Evolutionary conservation across 2,797 vertebrate genomes (phyloP), one percentile per base, ranked within the genome.

Genomic region (Meriones psammophilus): DNA sequence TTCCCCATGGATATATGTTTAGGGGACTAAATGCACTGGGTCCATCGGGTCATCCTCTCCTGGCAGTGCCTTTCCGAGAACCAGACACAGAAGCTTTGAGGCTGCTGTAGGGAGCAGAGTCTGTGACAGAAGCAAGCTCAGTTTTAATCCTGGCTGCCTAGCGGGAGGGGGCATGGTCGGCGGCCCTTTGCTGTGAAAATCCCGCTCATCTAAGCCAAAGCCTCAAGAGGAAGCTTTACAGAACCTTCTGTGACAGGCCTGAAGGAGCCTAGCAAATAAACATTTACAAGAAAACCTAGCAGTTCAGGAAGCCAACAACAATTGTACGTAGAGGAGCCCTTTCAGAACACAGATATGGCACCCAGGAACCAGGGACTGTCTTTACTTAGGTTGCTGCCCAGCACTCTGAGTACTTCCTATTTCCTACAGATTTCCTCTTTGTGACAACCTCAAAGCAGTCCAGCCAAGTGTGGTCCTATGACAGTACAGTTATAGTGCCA

Each of bases 161-260:
- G 56, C 3, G 1, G 8, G 56, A 39, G n/a, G 42, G 6, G 22
- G 12, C 56, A 60, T 12, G 0, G 1, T 26, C 36, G 22, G 13
- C 56, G 9, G n/a, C 7, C 79, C n/a, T 60, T 60, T 36, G n/a
- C 79, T 0, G 3, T 81, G 56, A 8, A 26, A 36, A 13, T 60
- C 78, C n/a, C 1, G 10, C 56, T 62, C n/a, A 17, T 26, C n/a
- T 39, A 24, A 62, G 58, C 56, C 22, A 39, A n/a, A 39, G 13
- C n/a, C 13, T 39, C 13, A 62, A 81, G 18, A 12, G 33, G 77
- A 56, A 30, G n/a, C 79, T 60, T 24, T 60, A 60, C 36, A 50
- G 50, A 50, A 50, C 50, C n/a, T 4, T 54, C n/a, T 81, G 56
- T 39, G 56, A 39, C 10, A n/a, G 56, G 56, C 79, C 56, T 4